Base-by-base conservation (phyloP, 2,888 invertebrate species). In the Drosophila meridiana region DNA sequence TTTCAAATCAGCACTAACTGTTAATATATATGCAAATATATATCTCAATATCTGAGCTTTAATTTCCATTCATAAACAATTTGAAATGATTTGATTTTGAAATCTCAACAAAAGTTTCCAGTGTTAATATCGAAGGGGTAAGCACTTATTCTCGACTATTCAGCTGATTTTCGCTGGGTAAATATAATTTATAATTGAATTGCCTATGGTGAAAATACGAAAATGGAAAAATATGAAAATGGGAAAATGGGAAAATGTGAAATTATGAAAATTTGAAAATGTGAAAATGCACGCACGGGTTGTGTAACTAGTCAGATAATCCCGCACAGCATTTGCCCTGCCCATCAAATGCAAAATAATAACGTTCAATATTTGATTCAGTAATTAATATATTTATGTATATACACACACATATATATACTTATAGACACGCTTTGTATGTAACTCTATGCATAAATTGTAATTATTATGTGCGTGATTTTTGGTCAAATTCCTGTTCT, bases 391-490 rank as follows among this genome's bases (percentile, higher is more conserved):
- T 53, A 57, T 60, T 20, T 40, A 34, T 62, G 40, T 8, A 40
- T 14, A 43, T 13, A 30, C 4, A 52, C 20, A 66, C 38, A 9
- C 11, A 32, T 8, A 38, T 5, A 48, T 32, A 50, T 36, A 20
- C 20, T 9, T n/a, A 36, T 5, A 6, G 11, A 38, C 2, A 13
- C 47, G 14, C 36, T 59, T 28, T 32, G 20, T 40, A 13, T 60
- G 50, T 48, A 28, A 4, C 30, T 8, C 28, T 76, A 28, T 74
- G 66, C 65, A 66, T 72, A 74, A 72, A 63, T 83, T 78, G 81
- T 73, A 86, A 84, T 83, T 83, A 87, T 84, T 76, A 43, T 47
- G 84, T 76, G 79, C 87, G 87, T 87, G 87, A 84, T 84, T 86
- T 87, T 86, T 78, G 86, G 86, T 73, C 57, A 64, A 82, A 80